Percentiles rank a stretch among this genome's conserved stretches.
Conservation (phyloP, 2,113 vertebrate species). For the Malaclemys terrapin region DNA sequence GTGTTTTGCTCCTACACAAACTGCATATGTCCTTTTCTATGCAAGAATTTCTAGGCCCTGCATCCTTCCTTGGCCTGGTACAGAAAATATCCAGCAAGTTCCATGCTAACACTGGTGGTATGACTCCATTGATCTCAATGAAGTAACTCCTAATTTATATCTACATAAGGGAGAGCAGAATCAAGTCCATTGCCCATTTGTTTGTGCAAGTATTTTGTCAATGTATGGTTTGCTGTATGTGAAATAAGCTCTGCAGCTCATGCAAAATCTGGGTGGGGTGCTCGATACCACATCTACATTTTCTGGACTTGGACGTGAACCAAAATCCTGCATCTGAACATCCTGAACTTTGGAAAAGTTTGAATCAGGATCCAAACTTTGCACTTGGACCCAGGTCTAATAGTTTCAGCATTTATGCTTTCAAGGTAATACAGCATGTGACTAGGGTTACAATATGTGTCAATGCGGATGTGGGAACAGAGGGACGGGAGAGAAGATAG, state of each 20-base stretch:
- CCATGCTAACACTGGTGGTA: background rate
- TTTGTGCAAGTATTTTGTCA: fast-evolving
- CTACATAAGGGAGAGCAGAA: background rate
- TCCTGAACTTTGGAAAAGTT: background rate
- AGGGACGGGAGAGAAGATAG: background rate
- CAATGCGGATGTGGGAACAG: background rate
- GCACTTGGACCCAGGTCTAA: background rate
- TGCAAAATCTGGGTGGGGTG: background rate
- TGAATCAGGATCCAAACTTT: background rate
- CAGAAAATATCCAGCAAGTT: background rate
- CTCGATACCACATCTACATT: background rate
- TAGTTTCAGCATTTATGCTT: background rate
- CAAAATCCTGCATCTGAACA: background rate
- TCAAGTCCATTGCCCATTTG: background rate
- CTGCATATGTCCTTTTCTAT: background rate
- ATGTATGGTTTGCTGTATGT: background rate
- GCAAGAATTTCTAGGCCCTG: background rate
- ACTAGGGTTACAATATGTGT: fast-evolving
- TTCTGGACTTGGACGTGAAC: background rate
- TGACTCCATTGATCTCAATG: background rate
- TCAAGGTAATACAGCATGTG: background rate
- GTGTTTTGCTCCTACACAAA: fast-evolving
- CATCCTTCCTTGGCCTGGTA: fast-evolving
- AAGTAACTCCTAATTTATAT: background rate
- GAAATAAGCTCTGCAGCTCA: background rate